Evolutionary conservation across 2,797 vertebrate genomes (phyloP), one percentile per base, ranked within the genome.

Genomic region (Bradypodion ventrale): DNA sequence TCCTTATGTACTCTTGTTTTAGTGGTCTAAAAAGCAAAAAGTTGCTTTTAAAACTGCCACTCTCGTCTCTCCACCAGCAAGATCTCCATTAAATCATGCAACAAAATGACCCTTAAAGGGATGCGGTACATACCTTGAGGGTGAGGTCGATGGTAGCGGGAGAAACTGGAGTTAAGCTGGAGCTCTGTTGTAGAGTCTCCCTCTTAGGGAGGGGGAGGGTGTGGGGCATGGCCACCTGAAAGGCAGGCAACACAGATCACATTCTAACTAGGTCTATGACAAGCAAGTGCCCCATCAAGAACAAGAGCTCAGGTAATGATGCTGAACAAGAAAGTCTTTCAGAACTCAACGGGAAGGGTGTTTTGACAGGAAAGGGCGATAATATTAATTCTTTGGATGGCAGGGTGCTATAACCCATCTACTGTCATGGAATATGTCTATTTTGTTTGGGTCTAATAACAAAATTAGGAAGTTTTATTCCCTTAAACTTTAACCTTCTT

Each of bases 131-230:
- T 95, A 99, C 98, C 98, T 99, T 99, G 88, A 99, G 97, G 92
- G 98, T 99, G 93, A 99, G 96, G 96, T 99, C 98, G 88, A 99
- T 98, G 88, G 98, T 99, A 86, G 98, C 98, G 91, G 98, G 98
- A 93, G 99, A 99, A 90, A 98, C 98, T n/a, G 98, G 97, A 93
- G 97, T 98, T 91, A 99, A 97, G 95, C 97, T 97, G 95, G 98
- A 97, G 96, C 96, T 98, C 97, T 98, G 98, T 84, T 98, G 99
- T 85, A 99, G 95, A 90, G 98, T 96, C 95, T 99, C 98, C 95
- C 98, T 97, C 91, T 98, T 97, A 89, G 98, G 97, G 93, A 99
- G 97, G 87, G 98, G 98, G 92, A 99, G 96, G 8, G 98, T 97
- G 94, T 97, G 98, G 80, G 98, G 98, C 89, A 99, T 94, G 73